Evolutionary conservation across 2,888 invertebrate genomes (phyloP), one percentile per base, ranked within the genome.

Genomic region (Drosophila demipolita): DNA sequence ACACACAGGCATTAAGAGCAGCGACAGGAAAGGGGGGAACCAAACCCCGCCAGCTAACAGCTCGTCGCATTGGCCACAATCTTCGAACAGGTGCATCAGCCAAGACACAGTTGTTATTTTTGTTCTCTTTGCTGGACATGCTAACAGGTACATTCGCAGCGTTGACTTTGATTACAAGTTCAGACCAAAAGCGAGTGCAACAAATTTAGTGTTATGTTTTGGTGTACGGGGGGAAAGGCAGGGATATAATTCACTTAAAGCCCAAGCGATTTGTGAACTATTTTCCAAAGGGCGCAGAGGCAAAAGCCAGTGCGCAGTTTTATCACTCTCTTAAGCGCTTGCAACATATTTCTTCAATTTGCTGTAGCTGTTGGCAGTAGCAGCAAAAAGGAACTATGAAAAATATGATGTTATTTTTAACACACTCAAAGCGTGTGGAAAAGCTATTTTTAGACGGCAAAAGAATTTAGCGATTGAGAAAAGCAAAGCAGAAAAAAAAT

Each of bases 321-420:
- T 67, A 71, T 83, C 72, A 78, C 82, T 77, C 72, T 81, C 62
- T 72, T 57, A 67, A 77, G 67, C 81, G 67, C 88, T 73, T 52
- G 77, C 90, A 89, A 82, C 88, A 85, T 85, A 85, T 82, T 89
- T 87, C 86, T 85, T 76, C 89, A 87, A 89, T 87, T 89, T 82
- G 69, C 78, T 40, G 64, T 66, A n/a, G n/a, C n/a, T n/a, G n/a
- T n/a, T n/a, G 54, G 50, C 48, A 60, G 63, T 42, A 66, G 23
- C 49, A 54, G 15, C 35, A 54, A 36, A 42, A 73, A 45, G 59
- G 66, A 77, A 72, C 75, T 78, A 78, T 79, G 78, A 77, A 77
- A 78, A 88, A 86, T 90, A 86, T 86, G 73, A 90, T 90, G 90
- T 86, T 86, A 86, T 86, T 86, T 86, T 86, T 90, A 86, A 90